Conservation (phyloP, 2,888 invertebrate species). For the Ochropacha duplaris region DNA sequence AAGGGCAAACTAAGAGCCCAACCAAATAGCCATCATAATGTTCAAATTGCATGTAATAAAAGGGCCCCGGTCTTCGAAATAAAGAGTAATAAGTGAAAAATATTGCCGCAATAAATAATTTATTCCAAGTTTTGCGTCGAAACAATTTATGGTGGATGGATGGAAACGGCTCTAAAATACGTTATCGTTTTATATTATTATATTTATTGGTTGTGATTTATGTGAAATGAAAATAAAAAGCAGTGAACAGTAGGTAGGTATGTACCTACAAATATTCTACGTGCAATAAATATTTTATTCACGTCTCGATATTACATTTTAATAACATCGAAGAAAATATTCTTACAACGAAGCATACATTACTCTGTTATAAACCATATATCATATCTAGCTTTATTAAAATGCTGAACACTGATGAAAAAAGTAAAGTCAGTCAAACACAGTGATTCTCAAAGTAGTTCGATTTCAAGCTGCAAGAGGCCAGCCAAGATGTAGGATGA, state of each 20-base stretch:
- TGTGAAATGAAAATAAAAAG: no score
- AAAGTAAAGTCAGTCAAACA: neutral
- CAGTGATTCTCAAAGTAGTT: no score
- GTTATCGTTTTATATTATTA: neutral
- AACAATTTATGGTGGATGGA: neutral
- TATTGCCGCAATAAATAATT: constrained; percentile 15
- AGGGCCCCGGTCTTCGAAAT: constrained; percentile 11
- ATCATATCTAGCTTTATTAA: neutral
- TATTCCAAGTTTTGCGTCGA: constrained; percentile 8
- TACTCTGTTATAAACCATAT: neutral
- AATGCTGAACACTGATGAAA: neutral
- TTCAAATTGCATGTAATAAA: constrained; percentile 19
- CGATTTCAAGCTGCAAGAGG: no score
- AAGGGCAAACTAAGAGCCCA: constrained; percentile 3
- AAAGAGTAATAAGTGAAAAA: constrained; percentile 20
- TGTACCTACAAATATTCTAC: no score
- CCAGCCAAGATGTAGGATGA: no score
- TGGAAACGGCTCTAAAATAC: neutral
- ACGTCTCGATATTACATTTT: neutral
- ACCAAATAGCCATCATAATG: constrained; percentile 17
- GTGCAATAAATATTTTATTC: neutral
- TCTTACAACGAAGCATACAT: neutral
- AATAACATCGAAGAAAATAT: neutral
- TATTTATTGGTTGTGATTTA: neutral
- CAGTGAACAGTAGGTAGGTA: no score